phyloP scores from a whole-genome alignment of 2,888 invertebrate species.

The Nasonia oneida region DNA sequence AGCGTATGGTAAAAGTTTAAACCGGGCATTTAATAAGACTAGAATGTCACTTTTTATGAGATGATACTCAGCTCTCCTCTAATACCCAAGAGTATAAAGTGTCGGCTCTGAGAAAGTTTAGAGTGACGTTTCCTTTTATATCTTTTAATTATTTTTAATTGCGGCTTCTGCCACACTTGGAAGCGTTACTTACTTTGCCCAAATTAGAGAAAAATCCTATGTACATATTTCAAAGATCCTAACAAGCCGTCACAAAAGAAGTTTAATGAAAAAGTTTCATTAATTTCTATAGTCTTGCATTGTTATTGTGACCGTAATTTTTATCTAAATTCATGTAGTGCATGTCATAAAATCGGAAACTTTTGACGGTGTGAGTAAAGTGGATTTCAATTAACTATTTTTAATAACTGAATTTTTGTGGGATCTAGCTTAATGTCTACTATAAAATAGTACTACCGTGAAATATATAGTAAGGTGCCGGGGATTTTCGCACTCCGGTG shows the following conservation, averaged over 20 bases:
- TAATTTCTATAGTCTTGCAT: neutral
- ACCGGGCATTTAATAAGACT: conserved; percentile 39
- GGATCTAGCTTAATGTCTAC: neutral
- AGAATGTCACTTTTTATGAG: conserved; percentile 32
- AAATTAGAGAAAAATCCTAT: conserved; percentile 17
- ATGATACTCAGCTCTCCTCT: conserved; percentile 26
- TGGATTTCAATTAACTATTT: no score
- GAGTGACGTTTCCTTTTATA: conserved; percentile 35
- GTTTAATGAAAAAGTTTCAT: neutral
- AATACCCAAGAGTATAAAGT: conserved; percentile 17
- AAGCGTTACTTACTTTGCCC: conserved; percentile 14
- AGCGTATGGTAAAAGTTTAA: conserved; percentile 5
- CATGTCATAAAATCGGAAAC: no score
- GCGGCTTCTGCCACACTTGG: conserved; percentile 27
- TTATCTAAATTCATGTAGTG: no score
- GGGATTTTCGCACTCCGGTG: neutral
- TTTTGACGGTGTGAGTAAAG: no score
- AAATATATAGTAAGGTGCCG: neutral
- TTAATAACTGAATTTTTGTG: neutral
- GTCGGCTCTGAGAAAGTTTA: conserved; percentile 24
- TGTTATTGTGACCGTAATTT: no score
- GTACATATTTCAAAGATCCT: neutral
- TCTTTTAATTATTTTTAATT: conserved; percentile 55
- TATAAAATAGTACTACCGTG: neutral
- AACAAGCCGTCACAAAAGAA: conserved; percentile 13